Percentiles rank a stretch among this genome's conserved stretches.
Conservation (phyloP, 2,113 vertebrate species). For the Tichodroma muraria region DNA sequence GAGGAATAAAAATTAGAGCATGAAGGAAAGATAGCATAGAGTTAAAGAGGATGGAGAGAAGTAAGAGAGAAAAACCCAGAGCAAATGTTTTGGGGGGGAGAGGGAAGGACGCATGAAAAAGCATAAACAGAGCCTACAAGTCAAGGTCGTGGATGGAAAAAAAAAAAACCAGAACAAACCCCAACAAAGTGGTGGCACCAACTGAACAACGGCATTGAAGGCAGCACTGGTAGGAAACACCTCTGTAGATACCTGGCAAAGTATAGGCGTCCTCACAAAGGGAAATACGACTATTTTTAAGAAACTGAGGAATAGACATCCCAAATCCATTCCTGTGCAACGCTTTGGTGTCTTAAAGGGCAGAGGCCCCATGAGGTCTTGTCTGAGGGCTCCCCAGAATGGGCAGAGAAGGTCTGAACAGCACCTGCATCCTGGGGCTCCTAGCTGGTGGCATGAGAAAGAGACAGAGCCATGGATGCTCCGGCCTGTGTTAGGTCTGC, state of each 20-base stretch:
- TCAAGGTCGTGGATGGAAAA: conserved; percentile 12
- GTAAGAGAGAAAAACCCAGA: not conserved
- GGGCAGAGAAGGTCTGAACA: not conserved
- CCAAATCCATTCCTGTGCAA: not conserved
- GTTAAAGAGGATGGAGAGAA: not conserved
- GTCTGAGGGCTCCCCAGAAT: not conserved
- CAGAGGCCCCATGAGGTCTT: not conserved
- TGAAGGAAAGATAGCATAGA: not conserved
- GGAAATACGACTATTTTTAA: not conserved
- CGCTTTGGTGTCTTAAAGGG: not conserved
- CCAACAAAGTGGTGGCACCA: not conserved
- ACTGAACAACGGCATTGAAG: not conserved
- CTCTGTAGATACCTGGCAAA: not conserved
- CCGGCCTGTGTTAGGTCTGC: not conserved
- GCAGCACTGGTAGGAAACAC: not conserved
- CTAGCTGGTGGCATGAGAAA: not conserved
- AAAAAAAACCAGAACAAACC: conserved; percentile 42
- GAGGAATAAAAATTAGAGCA: conserved; percentile 50
- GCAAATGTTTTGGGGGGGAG: not conserved
- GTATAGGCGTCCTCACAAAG: not conserved
- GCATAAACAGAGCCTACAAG: conserved; percentile 32
- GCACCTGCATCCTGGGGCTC: not conserved
- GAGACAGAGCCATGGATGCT: not conserved
- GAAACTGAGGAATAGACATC: not conserved
- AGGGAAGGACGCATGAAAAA: not conserved